Evolutionary conservation across 37 sponge, comb jelly and placozoan species (phyloP), one percentile per base, ranked within the genome.

Genomic region (Halisarca cf. caerulea): DNA sequence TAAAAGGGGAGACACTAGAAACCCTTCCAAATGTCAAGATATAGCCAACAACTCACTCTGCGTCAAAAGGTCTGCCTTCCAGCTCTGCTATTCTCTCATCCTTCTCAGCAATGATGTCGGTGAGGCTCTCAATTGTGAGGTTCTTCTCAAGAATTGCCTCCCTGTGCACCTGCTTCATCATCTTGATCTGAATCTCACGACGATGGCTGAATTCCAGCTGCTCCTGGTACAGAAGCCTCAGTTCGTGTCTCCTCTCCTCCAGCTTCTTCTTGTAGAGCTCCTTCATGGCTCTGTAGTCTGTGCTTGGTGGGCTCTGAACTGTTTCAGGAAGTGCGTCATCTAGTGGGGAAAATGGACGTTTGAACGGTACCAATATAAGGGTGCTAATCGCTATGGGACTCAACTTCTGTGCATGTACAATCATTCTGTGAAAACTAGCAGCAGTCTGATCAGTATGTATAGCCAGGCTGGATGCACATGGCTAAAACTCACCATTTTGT

Each of bases 141-240:
- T 91, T 47, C 83, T 88, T 91, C 47, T 85, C 82, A 4, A 81
- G 58, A 18, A 91, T 44, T 23, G 85, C 85, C 14, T 85, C 82
- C 45, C 32, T 38, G 69, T 88, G 89, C 20, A 68, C 68, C 45
- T 81, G 89, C 60, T 82, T 80, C 59, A 88, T 82, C 59, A 90
- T 86, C 79, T 85, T 90, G 55, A 85, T 54, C 58, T 73, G 61
- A 14, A 45, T 51, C 55, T 82, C 86, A 23, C 37, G 79, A 14
- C 68, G 37, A 30, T 83, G 82, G 25, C 77, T 41, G 42, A 74
- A 24, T 20, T 55, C 59, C 17, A 80, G 28, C 80, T 80, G 80
- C 33, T 80, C 38, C 35, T 80, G 80, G 36, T 58, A 57, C 21
- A 55, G 54, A 11, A 57, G 36, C 11, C 59, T 28, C 80, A 55